Evolutionary conservation across 2,888 invertebrate species (phyloP).

Genomic region (Agrochola macilenta): DNA sequence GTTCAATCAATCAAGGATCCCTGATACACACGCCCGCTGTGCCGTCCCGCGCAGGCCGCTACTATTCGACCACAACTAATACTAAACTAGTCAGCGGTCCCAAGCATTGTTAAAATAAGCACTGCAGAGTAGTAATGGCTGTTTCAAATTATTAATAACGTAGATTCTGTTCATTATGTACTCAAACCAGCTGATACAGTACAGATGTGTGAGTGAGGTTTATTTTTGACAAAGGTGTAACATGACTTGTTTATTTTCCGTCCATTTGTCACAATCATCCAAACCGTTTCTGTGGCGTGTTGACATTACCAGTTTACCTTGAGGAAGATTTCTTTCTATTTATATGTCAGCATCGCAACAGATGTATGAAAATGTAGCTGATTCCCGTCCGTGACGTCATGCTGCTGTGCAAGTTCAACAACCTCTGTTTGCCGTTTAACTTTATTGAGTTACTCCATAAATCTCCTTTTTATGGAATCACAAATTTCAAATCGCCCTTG

Average conservation of each 20-base stretch:
- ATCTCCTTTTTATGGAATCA: background rate
- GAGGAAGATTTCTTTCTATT: slow-evolving; percentile 7
- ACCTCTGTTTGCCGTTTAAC: background rate
- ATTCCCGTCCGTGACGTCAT: background rate
- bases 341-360: background rate
- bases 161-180: background rate
- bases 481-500: background rate
- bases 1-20: slow-evolving; percentile 45
- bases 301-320: slow-evolving; percentile 6
- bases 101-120: background rate
- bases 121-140: background rate
- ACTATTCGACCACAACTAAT: slow-evolving; percentile 21
- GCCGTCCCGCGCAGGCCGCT: slow-evolving; percentile 11
- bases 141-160: background rate
- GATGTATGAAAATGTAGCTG: slow-evolving; percentile 3
- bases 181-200: too few relatives aligned
- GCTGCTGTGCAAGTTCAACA: slow-evolving; percentile 6
- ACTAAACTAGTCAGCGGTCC: background rate
- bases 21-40: slow-evolving; percentile 1
- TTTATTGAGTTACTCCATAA: background rate
- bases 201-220: slow-evolving; percentile 4
- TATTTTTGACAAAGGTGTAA: slow-evolving; percentile 19
- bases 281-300: slow-evolving; percentile 20
- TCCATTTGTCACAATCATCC: slow-evolving; percentile 27
- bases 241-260: slow-evolving; percentile 26